Evolutionary conservation across 2,797 vertebrate species (phyloP), one percentile per base, ranked within the genome.

Genomic region (Avahi laniger): DNA sequence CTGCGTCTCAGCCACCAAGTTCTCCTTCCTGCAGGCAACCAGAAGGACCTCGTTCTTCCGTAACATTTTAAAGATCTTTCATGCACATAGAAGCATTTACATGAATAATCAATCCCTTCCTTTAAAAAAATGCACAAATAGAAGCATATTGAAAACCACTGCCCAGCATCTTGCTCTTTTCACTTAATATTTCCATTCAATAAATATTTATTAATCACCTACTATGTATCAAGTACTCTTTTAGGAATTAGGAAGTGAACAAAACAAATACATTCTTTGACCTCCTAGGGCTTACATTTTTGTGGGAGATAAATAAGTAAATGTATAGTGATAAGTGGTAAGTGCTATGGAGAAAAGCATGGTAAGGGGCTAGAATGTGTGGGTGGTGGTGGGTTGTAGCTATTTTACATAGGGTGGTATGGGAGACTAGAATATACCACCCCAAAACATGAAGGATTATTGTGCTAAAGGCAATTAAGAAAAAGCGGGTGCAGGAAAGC

Each of bases 211-310:
- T 69, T 30, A 7, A 82, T 33, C 1, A 54, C 35, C 50, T 87
- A 22, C 28, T 48, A 18, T 48, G 12, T 87, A 18, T 10, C 76
- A 83, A 41, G 22, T 30, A 70, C 17, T 87, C 52, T 83, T 54
- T 85, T 41, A 82, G 80, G 59, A 75, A 73, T 73, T 86, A 67
- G 81, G n/a, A 63, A 92, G 30, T 54, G 67, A 93, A 93, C 38
- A 96, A 84, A 80, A 59, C 17, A 83, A 35, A 59, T 26, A 17
- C 4, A 67, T 63, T 54, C 5, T 2, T 78, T 67, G 15, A 50
- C 43, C 28, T 96, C 28, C 33, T n/a, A 7, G 78, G 75, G 65
- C n/a, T 88, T 61, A 35, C 33, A n/a, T 93, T 91, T 84, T 91
- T 69, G 5, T 82, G 80, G 61, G 57, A 85, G 70, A 80, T 79